Evolutionary conservation across 2,113 vertebrate species (phyloP), one percentile per base, ranked within the genome.

Genomic region (Euleptes europaea): DNA sequence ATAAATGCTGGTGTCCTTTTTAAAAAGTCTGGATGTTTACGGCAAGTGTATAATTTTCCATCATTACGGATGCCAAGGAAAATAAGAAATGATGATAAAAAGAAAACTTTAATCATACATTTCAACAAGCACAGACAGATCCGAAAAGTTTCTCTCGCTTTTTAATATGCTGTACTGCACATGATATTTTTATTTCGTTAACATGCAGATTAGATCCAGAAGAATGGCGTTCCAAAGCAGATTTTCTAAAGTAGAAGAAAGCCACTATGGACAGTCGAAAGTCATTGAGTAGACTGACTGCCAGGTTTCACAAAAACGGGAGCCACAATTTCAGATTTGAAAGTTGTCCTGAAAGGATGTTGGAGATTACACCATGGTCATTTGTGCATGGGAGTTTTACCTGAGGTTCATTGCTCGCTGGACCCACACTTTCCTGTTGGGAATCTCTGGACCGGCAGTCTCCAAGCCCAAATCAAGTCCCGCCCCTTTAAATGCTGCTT

Each of bases 81-180:
- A 96, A 96, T 93, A 95, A 91, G 90, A 92, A 85, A 93, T 86
- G 94, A 96, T 94, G 94, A 96, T 95, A 95, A 95, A 96, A 96
- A 97, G 94, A 94, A 93, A 94, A 94, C 87, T 95, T 94, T 95
- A 95, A 95, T 96, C 91, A 96, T 91, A 91, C 75, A 96, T 94
- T 94, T 94, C 88, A 88, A 92, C 78, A 92, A 92, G 87, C 89
- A 94, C 84, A 95, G 95, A 93, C 87, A 91, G 86, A 91, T 91
- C 90, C 95, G 88, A 91, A 93, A 93, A 33, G 33, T 81, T 44
- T 42, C 33, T 63, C 60, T 63, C 60, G 23, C 6, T 0, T 0
- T 89, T 94, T 91, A 86, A 89, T 89, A 90, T 88, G 84, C 38
- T 35, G 74, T 81, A 84, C 91, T 84, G 91, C 91, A 86, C 86